A percentile compares a stretch with the other conserved stretches of the same genome.
These are phyloP conservation scores for Bombylius discolor DNA, from an alignment of 2,888 invertebrate genomes.

Conservation along the genomic window DNA sequence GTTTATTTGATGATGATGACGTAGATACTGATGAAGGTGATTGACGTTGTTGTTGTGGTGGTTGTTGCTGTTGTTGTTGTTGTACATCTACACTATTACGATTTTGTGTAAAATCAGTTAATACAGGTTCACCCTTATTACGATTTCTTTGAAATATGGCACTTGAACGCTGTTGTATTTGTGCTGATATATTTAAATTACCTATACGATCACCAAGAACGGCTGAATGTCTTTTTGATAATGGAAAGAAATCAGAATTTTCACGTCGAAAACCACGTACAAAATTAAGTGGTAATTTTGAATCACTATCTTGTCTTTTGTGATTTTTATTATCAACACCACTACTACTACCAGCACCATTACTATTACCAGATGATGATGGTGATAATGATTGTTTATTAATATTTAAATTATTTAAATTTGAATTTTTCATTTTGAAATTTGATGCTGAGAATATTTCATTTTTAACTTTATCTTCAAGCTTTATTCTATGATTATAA, in stretches of 20 bases:
- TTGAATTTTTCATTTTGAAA: conserved; percentile 9
- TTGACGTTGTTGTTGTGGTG: conserved; percentile 13
- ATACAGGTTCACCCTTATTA: conserved; percentile 50
- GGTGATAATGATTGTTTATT: conserved; percentile 6
- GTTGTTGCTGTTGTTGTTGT: conserved; percentile 12
- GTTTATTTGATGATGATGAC: background rate
- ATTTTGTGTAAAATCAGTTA: conserved; percentile 49
- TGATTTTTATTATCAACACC: conserved; percentile 40
- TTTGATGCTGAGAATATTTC: conserved; percentile 15
- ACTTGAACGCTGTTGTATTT: conserved; percentile 48
- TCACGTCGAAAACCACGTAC: conserved; percentile 69
- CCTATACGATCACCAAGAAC: conserved; percentile 39
- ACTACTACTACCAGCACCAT: conserved; percentile 24
- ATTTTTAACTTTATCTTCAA: conserved; percentile 16
- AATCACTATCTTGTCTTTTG: conserved; percentile 61
- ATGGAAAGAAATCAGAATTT: conserved; percentile 71
- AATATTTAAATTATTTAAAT: conserved; percentile 9
- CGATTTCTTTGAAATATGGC: conserved; percentile 57
- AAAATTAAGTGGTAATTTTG: conserved; percentile 56
- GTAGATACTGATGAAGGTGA: conserved; percentile 6
- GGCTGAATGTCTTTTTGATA: conserved; percentile 65
- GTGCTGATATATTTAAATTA: conserved; percentile 21
- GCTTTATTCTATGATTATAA: conserved; percentile 16
- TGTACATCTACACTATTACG: conserved; percentile 9
- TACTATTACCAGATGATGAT: conserved; percentile 13